Conservation (phyloP, 2,888 invertebrate genomes). For the Fissipunctia ypsillon region DNA sequence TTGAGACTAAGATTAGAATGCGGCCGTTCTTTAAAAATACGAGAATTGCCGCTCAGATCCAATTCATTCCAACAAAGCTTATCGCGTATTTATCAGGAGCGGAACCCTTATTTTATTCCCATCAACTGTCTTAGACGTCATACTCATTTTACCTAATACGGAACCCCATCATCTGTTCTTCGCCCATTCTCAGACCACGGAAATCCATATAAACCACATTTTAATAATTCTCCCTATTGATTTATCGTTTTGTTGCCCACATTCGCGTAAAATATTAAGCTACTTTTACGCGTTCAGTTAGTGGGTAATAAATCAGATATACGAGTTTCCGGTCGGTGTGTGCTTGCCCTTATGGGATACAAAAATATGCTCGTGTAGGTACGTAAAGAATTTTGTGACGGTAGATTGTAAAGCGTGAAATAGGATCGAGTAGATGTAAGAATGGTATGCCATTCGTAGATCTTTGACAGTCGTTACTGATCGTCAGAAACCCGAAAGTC, state of each 20-base stretch:
- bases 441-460: neutral
- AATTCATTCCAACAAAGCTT: no score
- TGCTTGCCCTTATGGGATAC: constrained; percentile 53
- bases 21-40: no score
- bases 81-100: neutral
- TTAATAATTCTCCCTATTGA: constrained; percentile 63
- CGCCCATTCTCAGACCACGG: constrained; percentile 20
- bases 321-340: constrained; percentile 70
- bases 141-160: neutral
- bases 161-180: constrained; percentile 18
- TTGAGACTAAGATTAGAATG: no score
- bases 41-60: no score
- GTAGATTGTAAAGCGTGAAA: constrained; percentile 4
- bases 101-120: constrained; percentile 2
- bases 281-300: constrained; percentile 71
- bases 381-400: constrained; percentile 16
- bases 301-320: constrained; percentile 72
- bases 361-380: constrained; percentile 11
- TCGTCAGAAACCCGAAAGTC: no score
- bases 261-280: constrained; percentile 69
- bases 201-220: constrained; percentile 57
- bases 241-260: constrained; percentile 66
- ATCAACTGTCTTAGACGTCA: neutral
- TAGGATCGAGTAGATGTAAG: neutral
- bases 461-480: no score